Base-by-base conservation (phyloP, 2,113 vertebrate species). In the Dicrurus megarhynchus region DNA sequence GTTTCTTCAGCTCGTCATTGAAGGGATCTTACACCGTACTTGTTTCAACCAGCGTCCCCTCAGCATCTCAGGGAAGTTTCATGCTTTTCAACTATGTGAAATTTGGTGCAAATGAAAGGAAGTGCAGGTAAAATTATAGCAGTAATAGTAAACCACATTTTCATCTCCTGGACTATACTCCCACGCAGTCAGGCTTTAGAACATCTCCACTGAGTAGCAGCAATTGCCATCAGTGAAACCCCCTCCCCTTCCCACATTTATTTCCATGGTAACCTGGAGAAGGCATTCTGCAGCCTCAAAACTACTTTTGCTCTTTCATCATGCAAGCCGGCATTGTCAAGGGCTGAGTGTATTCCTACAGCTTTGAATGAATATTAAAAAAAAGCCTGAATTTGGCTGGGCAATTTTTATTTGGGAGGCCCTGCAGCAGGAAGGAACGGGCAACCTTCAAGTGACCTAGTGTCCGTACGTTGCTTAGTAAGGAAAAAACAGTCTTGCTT, bases 191-290 rank as follows among this genome's bases (percentile, higher is more conserved):
- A 65, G 56, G 84, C 84, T 87, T 89, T 79, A 91, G 41, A 70
- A 78, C 70, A 80, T 89, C 93, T 91, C 84, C 37, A 23, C 84
- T 2, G 52, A 96, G 87, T 27, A 92, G 93, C 84, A 87, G 97
- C 94, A 23, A 10, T 91, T 96, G 64, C 93, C 90, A 94, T 91
- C 96, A 53, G 53, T 1, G 10, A 41, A 96, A 41, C 91, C 87
- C 93, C 95, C 96, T 96, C 95, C 97, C 70, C 84, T 97, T 95
- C 97, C 96, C 97, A 97, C 98, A 98, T 98, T 98, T 98, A 99
- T 99, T 99, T 98, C 99, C 98, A 98, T 99, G 98, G 99, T 91
- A 98, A 99, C 98, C 93, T 89, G 73, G 95, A 97, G 93, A 97
- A 96, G 97, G 99, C 98, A 98, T 99, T 99, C 98, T 98, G 97